Base-by-base conservation (phyloP, 1,140 invertebrate genomes). In the Drosophila bifasciata region DNA sequence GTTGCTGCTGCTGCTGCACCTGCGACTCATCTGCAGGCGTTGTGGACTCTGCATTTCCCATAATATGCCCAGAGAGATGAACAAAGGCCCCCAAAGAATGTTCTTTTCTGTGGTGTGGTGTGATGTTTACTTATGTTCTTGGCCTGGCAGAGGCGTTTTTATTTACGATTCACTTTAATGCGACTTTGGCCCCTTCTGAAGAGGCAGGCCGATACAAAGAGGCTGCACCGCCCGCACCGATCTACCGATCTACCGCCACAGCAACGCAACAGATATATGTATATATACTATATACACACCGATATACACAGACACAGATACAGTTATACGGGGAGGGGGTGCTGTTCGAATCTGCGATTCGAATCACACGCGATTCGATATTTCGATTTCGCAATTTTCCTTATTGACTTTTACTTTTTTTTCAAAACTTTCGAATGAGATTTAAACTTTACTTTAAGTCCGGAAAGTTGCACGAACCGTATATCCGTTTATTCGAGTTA, bases 361-460 rank as follows among this genome's bases (percentile, higher is more conserved):
- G 45, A 73, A 73, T 45, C 61, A 66, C 81, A 78, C 77, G 70
- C 69, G 81, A 71, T 56, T 36, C 9, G 32, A 36, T 62, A 61
- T 72, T 61, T 48, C 57, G 81, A 85, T 88, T 86, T 86, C 83
- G 74, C 83, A 86, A 86, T 88, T 70, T 73, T 69, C 53, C 53
- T 58, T 69, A 86, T 86, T 86, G 48, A 81, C 81, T 86, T 85
- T 81, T 62, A 76, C 81, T 86, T 36, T 80, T 59, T 64, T 21
- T 21, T 21, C 19, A 51, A 40, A 16, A 23, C 28, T 28, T 46
- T 23, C 16, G 40, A 17, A 3, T 36, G 16, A 28, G 3, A n/a
- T 15, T 55, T 8, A 44, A 1, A 16, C 13, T 21, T 15, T 16
- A 16, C 9, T 3, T 36, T 23, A 32, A 51, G 32, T 28, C 4